phyloP scores from a whole-genome alignment of 1,140 invertebrate species.

The Epicauta chinensis region DNA sequence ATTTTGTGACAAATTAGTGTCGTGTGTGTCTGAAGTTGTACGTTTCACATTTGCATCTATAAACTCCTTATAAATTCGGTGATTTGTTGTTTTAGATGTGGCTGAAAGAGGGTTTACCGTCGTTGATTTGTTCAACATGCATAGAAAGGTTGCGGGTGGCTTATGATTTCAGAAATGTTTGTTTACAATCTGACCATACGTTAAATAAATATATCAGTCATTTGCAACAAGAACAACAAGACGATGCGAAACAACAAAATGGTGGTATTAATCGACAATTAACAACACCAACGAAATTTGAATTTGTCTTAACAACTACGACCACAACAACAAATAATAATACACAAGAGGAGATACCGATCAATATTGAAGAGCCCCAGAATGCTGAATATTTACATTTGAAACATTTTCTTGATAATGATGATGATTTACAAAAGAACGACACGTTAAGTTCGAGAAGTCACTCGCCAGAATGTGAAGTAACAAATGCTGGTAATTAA shows the following conservation, averaged over 20 bases:
- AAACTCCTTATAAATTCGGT: constrained; percentile 1
- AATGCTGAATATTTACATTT: constrained; percentile 37
- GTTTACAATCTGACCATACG: constrained; percentile 32
- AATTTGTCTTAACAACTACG: constrained; percentile 19
- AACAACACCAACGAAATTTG: constrained; percentile 26
- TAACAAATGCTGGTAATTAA: constrained; percentile 3
- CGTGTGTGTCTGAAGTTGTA: constrained; percentile 38
- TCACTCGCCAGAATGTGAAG: constrained; percentile 12
- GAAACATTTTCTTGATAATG: constrained; percentile 39
- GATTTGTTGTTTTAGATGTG: constrained; percentile 28
- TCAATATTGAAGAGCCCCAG: constrained; percentile 27
- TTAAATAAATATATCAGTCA: constrained; percentile 30
- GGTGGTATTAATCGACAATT: constrained; percentile 9
- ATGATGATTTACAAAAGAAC: constrained; percentile 29
- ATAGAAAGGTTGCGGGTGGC: constrained; percentile 31
- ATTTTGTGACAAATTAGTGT: constrained; percentile 34
- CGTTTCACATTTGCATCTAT: constrained; percentile 9
- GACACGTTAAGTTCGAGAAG: constrained; percentile 15
- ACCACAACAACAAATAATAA: constrained; percentile 1
- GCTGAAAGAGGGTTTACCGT: constrained; percentile 30
- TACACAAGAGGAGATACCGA: constrained; percentile 15
- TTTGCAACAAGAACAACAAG: constrained; percentile 6
- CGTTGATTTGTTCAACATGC: constrained; percentile 33
- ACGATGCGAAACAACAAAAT: constrained; percentile 19
- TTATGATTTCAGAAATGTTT: constrained; percentile 34